Evolutionary conservation across 1,140 invertebrate genomes (phyloP).

Genomic region (Leptinotarsa texana): DNA sequence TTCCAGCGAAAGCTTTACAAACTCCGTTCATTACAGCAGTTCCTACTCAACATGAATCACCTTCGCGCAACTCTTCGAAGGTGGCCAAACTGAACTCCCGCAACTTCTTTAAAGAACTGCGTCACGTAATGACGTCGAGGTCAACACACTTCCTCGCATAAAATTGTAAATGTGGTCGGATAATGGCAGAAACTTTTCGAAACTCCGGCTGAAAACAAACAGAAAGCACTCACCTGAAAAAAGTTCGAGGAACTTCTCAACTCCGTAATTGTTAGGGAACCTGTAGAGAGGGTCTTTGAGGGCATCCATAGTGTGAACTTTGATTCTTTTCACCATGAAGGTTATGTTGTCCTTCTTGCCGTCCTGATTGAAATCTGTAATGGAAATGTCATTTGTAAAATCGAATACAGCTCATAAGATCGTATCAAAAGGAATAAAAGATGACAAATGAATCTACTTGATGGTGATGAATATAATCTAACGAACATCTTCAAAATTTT

Average conservation of each 20-base stretch:
- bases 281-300: slow-evolving; percentile 82
- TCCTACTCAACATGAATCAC: too few species aligned
- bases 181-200: slow-evolving; percentile 1
- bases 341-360: slow-evolving; percentile 89
- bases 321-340: slow-evolving; percentile 95
- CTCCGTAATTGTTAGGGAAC: slow-evolving; percentile 90
- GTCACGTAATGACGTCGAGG: neutral
- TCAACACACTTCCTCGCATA: neutral
- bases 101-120: neutral
- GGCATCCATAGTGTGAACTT: slow-evolving; percentile 85
- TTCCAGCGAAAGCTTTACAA: too few species aligned
- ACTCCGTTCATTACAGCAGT: too few species aligned
- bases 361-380: slow-evolving; percentile 91
- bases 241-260: slow-evolving; percentile 91
- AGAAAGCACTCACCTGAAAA: slow-evolving; percentile 76
- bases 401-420: too few species aligned
- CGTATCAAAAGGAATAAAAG: neutral
- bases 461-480: too few species aligned
- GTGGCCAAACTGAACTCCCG: neutral
- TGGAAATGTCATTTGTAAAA: slow-evolving; percentile 11
- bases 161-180: neutral
- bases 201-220: slow-evolving; percentile 11
- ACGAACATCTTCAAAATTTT: too few species aligned
- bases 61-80: too few species aligned
- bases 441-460: neutral